A percentile compares a stretch with the other conserved stretches of the same genome.
Conservation (phyloP, 1,140 invertebrate genomes). For the Drosophila oshimai region DNA sequence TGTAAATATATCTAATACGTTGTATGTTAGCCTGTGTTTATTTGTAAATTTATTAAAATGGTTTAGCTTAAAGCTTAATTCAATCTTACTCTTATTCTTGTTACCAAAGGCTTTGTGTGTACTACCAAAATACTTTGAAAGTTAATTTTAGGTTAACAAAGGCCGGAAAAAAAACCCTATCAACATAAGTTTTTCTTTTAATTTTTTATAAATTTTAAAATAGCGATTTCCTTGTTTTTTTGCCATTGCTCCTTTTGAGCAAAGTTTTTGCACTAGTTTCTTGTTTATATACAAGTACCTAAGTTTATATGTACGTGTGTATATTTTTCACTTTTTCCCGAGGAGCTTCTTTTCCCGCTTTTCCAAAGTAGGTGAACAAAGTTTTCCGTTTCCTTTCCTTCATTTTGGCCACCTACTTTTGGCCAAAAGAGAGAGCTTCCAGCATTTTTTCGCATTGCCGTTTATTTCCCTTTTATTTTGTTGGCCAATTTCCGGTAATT, state of each 20-base stretch:
- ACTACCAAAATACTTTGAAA: too few species aligned
- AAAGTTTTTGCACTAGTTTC: constrained; percentile 68
- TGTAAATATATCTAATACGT: too few species aligned
- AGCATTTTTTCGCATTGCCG: constrained; percentile 61
- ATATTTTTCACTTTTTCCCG: constrained; percentile 32
- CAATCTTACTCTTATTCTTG: too few species aligned
- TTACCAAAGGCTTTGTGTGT: too few species aligned
- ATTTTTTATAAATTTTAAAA: neutral
- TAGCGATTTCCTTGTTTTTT: neutral
- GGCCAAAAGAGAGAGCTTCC: constrained; percentile 3
- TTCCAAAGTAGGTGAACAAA: constrained; percentile 64
- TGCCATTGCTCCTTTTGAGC: constrained; percentile 26
- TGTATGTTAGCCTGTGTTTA: too few species aligned
- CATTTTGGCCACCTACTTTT: constrained; percentile 62
- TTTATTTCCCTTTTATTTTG: constrained; percentile 58
- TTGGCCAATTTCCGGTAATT: constrained; percentile 80
- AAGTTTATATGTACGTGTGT: neutral
- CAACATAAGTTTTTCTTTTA: neutral
- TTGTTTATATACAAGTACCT: constrained; percentile 44
- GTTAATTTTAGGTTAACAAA: too few species aligned
- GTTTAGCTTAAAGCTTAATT: too few species aligned
- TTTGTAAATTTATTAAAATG: too few species aligned
- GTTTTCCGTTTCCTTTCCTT: constrained; percentile 24
- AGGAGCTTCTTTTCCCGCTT: constrained; percentile 10
- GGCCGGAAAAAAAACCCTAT: neutral